phyloP scores from a whole-genome alignment of 2,113 vertebrate genomes.

The Cricetomys ansorgei region DNA sequence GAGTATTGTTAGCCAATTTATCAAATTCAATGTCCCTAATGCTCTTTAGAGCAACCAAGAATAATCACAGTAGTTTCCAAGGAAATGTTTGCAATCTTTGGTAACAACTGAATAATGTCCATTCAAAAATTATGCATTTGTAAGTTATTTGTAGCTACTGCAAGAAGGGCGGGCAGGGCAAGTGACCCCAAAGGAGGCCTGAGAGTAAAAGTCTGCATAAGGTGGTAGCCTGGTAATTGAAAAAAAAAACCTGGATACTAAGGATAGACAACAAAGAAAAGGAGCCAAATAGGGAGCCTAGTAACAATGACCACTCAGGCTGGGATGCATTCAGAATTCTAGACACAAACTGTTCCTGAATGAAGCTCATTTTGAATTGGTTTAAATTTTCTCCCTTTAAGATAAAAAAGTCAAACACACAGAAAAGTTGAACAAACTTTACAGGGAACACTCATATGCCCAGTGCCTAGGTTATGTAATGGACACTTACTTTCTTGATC shows the following conservation, averaged over 20 bases:
- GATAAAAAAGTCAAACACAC: background rate
- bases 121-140: slow-evolving; percentile 18
- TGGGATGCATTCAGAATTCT: background rate
- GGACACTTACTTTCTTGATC: background rate
- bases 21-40: slow-evolving; percentile 39
- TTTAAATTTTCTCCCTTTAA: background rate
- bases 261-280: background rate
- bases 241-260: background rate
- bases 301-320: background rate
- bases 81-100: slow-evolving; percentile 36
- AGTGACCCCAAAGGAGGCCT: background rate
- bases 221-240: background rate
- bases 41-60: slow-evolving; percentile 46
- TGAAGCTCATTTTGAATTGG: background rate
- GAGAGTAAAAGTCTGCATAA: slow-evolving; percentile 15
- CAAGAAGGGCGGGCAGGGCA: slow-evolving; percentile 19
- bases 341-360: background rate
- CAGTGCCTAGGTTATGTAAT: background rate
- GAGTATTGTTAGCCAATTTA: slow-evolving; percentile 40
- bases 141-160: background rate
- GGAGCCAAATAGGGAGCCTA: background rate
- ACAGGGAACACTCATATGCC: background rate
- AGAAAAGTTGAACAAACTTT: slow-evolving; percentile 27
- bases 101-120: slow-evolving; percentile 1
- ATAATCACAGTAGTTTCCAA: slow-evolving; percentile 17